A percentile compares a stretch with the other conserved stretches of the same genome.
Conservation (phyloP, 2,113 vertebrate species). For the Erythrolamprus reginae region DNA sequence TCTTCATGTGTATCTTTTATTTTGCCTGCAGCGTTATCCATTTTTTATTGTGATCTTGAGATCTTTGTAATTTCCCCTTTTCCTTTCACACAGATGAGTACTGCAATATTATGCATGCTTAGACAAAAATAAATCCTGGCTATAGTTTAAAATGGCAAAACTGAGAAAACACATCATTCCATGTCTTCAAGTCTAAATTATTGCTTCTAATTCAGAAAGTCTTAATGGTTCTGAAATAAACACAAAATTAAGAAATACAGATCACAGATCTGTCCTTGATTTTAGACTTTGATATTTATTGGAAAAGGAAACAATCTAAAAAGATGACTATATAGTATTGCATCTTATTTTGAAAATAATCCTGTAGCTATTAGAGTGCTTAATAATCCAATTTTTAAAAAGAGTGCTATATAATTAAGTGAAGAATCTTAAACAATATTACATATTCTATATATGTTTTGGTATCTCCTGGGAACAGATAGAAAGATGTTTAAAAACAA, state of each 20-base stretch:
- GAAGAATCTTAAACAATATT: not conserved
- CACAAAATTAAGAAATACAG: not conserved
- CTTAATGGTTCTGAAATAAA: not conserved
- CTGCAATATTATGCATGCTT: not conserved
- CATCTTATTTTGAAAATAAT: not conserved
- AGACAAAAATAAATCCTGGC: not conserved
- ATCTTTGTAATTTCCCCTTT: not conserved
- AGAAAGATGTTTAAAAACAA: not conserved
- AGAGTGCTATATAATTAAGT: not conserved
- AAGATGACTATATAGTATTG: not conserved
- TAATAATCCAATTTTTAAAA: not conserved
- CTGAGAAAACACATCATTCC: not conserved
- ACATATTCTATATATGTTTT: not conserved
- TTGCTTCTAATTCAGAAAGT: not conserved
- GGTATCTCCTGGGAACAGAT: not conserved
- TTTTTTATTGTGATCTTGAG: not conserved
- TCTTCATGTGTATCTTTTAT: not conserved
- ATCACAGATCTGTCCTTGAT: not conserved
- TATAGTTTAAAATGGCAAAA: not conserved
- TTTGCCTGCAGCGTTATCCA: not conserved
- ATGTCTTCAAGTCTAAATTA: not conserved
- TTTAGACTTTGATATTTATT: not conserved
- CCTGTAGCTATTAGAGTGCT: not conserved
- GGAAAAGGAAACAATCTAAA: not conserved
- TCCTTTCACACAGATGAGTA: not conserved